Base-by-base conservation (phyloP, 2,888 invertebrate species). In the Rhagonycha fulva region DNA sequence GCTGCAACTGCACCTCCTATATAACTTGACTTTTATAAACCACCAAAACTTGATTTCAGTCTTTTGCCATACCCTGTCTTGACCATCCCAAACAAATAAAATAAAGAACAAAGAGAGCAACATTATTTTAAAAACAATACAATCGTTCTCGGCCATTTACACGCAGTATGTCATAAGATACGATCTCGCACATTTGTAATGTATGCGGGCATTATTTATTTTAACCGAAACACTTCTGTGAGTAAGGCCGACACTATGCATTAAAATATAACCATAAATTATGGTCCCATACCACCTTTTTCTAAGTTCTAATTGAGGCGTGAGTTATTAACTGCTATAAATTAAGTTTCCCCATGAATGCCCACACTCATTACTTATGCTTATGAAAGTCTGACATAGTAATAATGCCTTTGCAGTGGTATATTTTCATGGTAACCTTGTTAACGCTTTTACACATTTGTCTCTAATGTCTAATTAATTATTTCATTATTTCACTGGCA, bases 251-350 rank as follows among this genome's bases (percentile, higher is more conserved):
- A 78, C 80, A 80, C 80, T 78, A 74, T 76, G 74, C 76, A 80
- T 80, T 80, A 81, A 81, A 82, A 80, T 80, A 82, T 81, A 80
- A 80, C 81, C 80, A 81, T 82, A 81, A 82, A 81, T 82, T 80
- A 81, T 80, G 74, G 77, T 72, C 79, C 76, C 78, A 72, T 79
- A 77, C 77, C 79, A 72, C 79, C 78, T 78, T 78, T 78, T 78
- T 78, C 78, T 76, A 78, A 78, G 80, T 81, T 83, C 82, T 83
- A 83, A 83, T 83, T 83, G 82, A 82, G 82, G 82, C 81, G 82
- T 82, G 82, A 82, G 82, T 83, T 83, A 82, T 83, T 82, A 82
- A 82, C 81, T 79, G 80, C 78, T 79, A 82, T 83, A 83, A 82
- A 83, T 83, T 83, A 82, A 77, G 79, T 77, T 82, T 82, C 80